These are phyloP conservation scores for Cerastis leucographa DNA, from an alignment of 2,888 invertebrate genomes.

Conservation along the genomic window DNA sequence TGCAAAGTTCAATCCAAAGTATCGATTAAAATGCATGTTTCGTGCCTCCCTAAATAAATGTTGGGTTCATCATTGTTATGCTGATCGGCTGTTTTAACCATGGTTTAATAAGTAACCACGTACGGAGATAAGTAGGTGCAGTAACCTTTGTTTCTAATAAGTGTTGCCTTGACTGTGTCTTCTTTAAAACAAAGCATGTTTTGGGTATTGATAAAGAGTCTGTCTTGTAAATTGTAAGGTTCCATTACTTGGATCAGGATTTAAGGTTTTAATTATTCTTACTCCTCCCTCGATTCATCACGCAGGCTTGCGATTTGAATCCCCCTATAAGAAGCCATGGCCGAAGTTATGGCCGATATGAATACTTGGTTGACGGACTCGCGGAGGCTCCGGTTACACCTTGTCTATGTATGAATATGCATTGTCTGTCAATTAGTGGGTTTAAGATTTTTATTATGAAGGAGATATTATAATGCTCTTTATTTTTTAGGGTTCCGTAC, in stretches of 20 bases:
- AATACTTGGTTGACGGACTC: too few relatives aligned
- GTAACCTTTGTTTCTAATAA: constrained; percentile 43
- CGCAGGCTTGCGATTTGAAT: too few relatives aligned
- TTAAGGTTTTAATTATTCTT: neutral
- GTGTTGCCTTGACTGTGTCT: neutral
- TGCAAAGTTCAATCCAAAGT: neutral
- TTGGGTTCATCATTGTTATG: constrained; percentile 60
- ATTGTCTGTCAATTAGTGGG: neutral
- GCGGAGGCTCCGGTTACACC: too few relatives aligned
- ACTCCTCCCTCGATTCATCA: neutral
- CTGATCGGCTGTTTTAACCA: constrained; percentile 42
- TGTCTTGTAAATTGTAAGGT: neutral
- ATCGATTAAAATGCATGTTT: constrained; percentile 6
- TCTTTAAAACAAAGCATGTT: constrained; percentile 1
- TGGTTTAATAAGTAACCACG: constrained; percentile 30
- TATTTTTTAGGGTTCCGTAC: too few relatives aligned
- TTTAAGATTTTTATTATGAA: neutral
- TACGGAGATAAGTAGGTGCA: constrained; percentile 38
- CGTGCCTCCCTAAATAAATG: constrained; percentile 41
- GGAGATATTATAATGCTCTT: neutral
- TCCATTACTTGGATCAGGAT: neutral
- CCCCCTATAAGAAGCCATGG: too few relatives aligned
- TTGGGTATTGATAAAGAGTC: neutral
- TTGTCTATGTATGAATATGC: too few relatives aligned
- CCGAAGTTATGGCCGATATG: too few relatives aligned